Conservation (phyloP, 2,113 vertebrate genomes). For the Acanthisitta chloris region DNA sequence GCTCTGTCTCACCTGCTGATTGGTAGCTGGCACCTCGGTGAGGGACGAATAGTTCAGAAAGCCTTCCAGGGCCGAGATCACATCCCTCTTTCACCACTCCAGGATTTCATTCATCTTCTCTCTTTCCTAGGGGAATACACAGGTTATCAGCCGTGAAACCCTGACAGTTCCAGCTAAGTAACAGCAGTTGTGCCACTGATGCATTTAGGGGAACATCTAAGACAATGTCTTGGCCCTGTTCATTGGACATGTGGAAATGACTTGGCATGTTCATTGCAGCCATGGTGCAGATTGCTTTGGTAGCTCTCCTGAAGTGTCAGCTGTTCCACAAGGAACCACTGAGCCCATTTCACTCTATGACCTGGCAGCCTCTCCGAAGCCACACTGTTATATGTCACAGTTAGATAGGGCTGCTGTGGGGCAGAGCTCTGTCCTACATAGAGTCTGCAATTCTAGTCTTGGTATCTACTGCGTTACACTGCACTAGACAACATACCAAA, state of each 20-base stretch:
- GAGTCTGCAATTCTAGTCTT: background rate
- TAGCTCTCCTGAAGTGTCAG: background rate
- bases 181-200: background rate
- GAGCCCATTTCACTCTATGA: background rate
- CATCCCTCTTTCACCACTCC: background rate
- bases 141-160: background rate
- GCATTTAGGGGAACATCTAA: background rate
- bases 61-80: background rate
- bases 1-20: background rate
- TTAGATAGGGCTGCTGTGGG: too few relatives aligned
- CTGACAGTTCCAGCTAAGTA: background rate
- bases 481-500: background rate
- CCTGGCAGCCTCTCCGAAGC: background rate
- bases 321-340: background rate
- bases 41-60: background rate
- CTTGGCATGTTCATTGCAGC: background rate
- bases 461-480: background rate
- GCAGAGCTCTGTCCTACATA: background rate
- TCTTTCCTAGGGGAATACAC: background rate
- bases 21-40: background rate
- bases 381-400: fast-evolving
- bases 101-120: background rate
- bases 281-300: background rate
- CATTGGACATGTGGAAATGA: background rate
- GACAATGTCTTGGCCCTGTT: background rate